Evolutionary conservation across 1,140 invertebrate species (phyloP), one percentile per base, ranked within the genome.

Genomic region (Drosophila ambigua): DNA sequence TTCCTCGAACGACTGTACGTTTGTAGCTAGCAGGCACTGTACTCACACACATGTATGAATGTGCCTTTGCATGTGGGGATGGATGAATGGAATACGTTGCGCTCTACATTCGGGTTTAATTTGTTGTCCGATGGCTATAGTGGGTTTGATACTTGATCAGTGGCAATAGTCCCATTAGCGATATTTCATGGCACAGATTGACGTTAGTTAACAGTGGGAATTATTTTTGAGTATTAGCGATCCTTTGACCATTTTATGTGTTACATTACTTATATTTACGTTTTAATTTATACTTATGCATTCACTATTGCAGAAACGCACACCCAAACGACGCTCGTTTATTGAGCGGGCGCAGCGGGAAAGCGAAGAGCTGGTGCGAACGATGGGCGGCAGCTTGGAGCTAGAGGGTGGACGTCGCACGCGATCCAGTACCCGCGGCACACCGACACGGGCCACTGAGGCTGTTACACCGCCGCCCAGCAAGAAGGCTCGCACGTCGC

Each of bases 291-390:
- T 20, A 61, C 46, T 64, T 23, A 66, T 20, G 9, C 5, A 44
- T 72, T 28, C 48, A 63, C 4, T 52, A 28, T 72, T 79, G 16
- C 50, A 88, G 66, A 92, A 92, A 75, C 82, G 91, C 39, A 91
- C 89, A 23, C 90, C 90, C 5, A 91, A 91, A 52, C 90, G 91
- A 7, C 73, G 77, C 35, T 90, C 90, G 0, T 87, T 88, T 20
- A 80, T 91, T 62, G 91, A 91, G 54, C 72, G 83, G 15, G 89
- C 85, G 26, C 90, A 91, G 59, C 72, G 74, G 3, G 91, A 92
- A 63, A 91, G 90, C 52, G 91, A 92, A 55, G 91, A 92, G 35
- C 64, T 92, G 5, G 83, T 92, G 5, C 79, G 88, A 23, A 92
- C 75, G 5, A 90, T 92, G 89, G 91, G 91, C 7, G 90, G 90